Evolutionary conservation across 1,140 invertebrate genomes (phyloP).

Genomic region (Babylonia areolata): DNA sequence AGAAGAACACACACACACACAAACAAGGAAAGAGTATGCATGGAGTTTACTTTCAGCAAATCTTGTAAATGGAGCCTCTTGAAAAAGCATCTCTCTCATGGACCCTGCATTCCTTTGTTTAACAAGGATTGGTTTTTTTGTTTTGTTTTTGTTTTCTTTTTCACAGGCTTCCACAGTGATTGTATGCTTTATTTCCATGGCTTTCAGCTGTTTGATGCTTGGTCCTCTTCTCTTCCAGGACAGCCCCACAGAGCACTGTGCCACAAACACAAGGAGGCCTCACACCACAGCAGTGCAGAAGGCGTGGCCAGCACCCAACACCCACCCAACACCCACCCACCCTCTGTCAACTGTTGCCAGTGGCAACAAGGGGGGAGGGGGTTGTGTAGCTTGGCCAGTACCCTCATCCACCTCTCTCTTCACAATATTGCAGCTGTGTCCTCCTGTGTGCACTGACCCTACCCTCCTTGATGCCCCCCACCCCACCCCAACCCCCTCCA

Average conservation of each 20-base stretch:
- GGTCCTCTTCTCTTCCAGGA: not conserved
- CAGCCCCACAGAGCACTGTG: not conserved
- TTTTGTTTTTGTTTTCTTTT: no score
- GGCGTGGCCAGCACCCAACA: not conserved
- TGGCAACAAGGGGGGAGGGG: not conserved
- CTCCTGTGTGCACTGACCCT: not conserved
- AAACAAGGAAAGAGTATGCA: no score
- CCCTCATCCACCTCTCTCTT: not conserved
- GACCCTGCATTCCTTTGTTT: no score
- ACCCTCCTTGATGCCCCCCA: not conserved
- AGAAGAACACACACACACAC: no score
- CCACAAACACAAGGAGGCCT: not conserved
- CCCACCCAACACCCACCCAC: not conserved
- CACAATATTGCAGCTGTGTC: conserved; percentile 12
- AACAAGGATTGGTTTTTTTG: no score
- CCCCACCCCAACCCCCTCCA: not conserved
- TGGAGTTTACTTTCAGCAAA: no score
- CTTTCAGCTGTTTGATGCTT: not conserved
- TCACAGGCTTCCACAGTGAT: no score
- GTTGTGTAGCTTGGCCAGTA: conserved; percentile 13
- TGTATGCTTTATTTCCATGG: no score
- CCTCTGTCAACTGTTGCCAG: not conserved
- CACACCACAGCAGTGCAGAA: not conserved
- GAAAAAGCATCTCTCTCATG: no score
- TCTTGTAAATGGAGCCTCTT: no score